phyloP scores from a whole-genome alignment of 2,113 vertebrate genomes.

The Phalacrocorax aristotelis region DNA sequence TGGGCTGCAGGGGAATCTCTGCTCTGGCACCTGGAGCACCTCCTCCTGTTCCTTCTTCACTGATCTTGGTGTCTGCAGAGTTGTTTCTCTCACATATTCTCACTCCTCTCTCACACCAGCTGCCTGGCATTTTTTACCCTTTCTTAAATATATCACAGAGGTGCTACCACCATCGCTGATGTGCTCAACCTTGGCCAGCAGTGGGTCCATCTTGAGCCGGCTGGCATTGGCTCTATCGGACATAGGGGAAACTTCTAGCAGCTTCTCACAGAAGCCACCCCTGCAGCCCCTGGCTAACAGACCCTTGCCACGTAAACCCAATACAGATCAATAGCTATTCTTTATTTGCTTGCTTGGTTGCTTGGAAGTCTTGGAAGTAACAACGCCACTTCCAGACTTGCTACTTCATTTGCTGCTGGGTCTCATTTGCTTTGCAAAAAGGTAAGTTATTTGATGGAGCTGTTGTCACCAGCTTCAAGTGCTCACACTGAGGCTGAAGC shows the following conservation, averaged over 20 bases:
- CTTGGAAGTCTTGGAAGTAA: neutral
- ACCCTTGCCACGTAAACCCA: neutral
- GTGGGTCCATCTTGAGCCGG: neutral
- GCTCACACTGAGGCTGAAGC: neutral
- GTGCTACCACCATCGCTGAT: neutral
- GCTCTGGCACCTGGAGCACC: rapidly evolving
- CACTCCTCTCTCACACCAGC: neutral
- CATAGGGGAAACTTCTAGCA: neutral
- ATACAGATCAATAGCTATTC: neutral
- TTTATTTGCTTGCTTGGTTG: neutral
- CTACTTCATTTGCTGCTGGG: neutral
- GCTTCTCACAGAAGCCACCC: neutral
- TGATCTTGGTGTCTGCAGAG: neutral
- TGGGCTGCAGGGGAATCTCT: neutral
- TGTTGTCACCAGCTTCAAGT: neutral
- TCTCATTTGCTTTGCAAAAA: neutral
- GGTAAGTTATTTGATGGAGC: neutral
- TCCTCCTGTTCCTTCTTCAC: neutral
- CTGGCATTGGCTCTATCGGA: neutral
- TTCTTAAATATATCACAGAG: neutral
- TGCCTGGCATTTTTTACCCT: neutral
- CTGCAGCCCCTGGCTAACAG: neutral
- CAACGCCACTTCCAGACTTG: neutral
- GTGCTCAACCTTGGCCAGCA: neutral
- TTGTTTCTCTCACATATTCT: neutral